Base-by-base conservation (phyloP, 2,888 invertebrate genomes). In the Callyntrura sp. region DNA sequence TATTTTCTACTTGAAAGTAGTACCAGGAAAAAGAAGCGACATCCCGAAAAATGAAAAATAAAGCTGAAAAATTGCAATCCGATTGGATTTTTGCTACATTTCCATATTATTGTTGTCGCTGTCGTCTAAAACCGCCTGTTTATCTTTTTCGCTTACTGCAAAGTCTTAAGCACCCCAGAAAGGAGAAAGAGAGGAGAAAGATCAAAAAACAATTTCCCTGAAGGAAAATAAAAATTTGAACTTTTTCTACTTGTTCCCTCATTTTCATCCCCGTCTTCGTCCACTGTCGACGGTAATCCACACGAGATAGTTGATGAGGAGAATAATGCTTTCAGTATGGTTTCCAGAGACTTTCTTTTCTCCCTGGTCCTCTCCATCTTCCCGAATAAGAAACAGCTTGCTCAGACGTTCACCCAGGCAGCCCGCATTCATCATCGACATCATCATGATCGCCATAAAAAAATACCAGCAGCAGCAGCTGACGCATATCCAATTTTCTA, bases 401-500 rank as follows among this genome's bases (percentile, higher is more conserved):
- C 43, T 43, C n/a, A n/a, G n/a, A n/a, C n/a, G n/a, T n/a, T n/a
- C n/a, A n/a, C n/a, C n/a, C n/a, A n/a, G n/a, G n/a, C n/a, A n/a
- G n/a, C 43, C 70, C n/a, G 6, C n/a, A n/a, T 2, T 14, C 25
- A 62, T 25, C 62, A 25, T 12, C 62, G 14, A 25, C 11, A 17
- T 17, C 9, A 28, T 14, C 51, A 8, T 51, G 4, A 11, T 28
- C 62, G 12, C 11, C 62, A 65, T 65, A 28, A 11, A 45, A 73
- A 43, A 48, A 35, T n/a, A n/a, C n/a, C 25, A 62, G 28, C 4
- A 35, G 35, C 43, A 43, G 70, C 70, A 73, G 45, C 70, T 73
- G 70, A 73, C 70, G 45, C 43, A 45, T 45, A 73, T 73, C 45
- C 70, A 73, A 45, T 73, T 73, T 73, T 20, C 45, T n/a, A 57